Conservation (phyloP, 2,113 vertebrate species). For the Amazona guildingii region DNA sequence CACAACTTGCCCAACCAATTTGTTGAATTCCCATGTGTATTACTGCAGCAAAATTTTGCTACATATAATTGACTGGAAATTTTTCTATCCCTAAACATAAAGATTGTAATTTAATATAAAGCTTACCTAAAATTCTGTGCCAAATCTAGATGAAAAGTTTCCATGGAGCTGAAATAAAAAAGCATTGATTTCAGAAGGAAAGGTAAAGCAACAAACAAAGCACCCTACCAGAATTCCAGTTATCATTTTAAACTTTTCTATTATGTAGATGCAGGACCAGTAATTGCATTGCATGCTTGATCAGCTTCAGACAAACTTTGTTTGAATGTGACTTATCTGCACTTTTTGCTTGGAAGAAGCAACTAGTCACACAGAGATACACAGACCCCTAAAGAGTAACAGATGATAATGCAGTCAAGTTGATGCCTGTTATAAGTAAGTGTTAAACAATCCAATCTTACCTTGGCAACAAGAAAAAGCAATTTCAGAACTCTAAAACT, state of each 20-base stretch:
- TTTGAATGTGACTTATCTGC: not conserved
- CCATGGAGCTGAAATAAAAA: constrained; percentile 71
- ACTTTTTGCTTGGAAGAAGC: not conserved
- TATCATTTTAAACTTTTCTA: not conserved
- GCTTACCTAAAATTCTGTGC: constrained; percentile 77
- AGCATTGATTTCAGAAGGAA: constrained; percentile 28
- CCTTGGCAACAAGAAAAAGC: not conserved
- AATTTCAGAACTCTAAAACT: not conserved
- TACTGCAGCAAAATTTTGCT: not conserved
- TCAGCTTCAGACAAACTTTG: not conserved
- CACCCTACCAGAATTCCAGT: not conserved
- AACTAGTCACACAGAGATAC: not conserved
- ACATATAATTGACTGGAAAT: not conserved
- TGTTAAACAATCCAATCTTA: not conserved
- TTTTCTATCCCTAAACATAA: not conserved
- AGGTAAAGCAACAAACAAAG: not conserved
- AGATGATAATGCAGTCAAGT: not conserved
- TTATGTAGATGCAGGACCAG: not conserved
- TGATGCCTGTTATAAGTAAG: not conserved
- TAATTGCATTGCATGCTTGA: not conserved
- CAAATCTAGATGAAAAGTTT: constrained; percentile 42
- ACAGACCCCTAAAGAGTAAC: not conserved
- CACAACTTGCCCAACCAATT: not conserved
- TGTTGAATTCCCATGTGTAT: not conserved
- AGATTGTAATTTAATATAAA: not conserved